A percentile compares a stretch with the other conserved stretches of the same genome.
These are phyloP conservation scores for Lepidochrysops patricia DNA, from an alignment of 2,888 invertebrate genomes.

Conservation along the genomic window DNA sequence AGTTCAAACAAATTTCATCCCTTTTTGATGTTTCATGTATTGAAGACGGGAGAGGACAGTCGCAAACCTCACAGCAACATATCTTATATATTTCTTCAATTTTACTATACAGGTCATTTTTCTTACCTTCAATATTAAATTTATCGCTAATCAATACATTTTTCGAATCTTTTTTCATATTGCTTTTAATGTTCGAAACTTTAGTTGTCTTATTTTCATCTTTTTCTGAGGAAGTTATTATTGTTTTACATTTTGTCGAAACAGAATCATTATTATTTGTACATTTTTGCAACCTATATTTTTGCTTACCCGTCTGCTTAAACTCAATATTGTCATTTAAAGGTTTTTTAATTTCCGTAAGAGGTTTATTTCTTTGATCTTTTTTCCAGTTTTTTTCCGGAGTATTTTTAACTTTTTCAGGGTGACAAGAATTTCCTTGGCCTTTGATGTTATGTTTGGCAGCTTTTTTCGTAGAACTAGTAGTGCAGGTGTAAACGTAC, in stretches of 20 bases:
- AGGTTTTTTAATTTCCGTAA: not conserved
- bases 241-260: not conserved
- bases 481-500: not conserved
- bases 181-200: not conserved
- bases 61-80: conserved; percentile 57
- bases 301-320: not conserved
- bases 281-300: not conserved
- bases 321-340: not conserved
- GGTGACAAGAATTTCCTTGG: not conserved
- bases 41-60: conserved; percentile 32
- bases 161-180: not conserved
- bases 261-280: not conserved
- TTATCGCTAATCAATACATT: not conserved
- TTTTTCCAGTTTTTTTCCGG: not conserved
- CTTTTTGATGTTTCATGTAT: not conserved
- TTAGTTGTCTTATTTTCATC: no score
- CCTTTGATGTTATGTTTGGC: not conserved
- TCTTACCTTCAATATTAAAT: conserved; percentile 11
- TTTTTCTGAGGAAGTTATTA: no score
- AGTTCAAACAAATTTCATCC: not conserved
- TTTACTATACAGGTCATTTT: conserved; percentile 39
- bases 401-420: not conserved
- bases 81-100: conserved; percentile 49
- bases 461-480: not conserved
- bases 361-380: not conserved